phyloP scores from a whole-genome alignment of 2,888 invertebrate genomes.

The Drosophila atroscutellata region DNA sequence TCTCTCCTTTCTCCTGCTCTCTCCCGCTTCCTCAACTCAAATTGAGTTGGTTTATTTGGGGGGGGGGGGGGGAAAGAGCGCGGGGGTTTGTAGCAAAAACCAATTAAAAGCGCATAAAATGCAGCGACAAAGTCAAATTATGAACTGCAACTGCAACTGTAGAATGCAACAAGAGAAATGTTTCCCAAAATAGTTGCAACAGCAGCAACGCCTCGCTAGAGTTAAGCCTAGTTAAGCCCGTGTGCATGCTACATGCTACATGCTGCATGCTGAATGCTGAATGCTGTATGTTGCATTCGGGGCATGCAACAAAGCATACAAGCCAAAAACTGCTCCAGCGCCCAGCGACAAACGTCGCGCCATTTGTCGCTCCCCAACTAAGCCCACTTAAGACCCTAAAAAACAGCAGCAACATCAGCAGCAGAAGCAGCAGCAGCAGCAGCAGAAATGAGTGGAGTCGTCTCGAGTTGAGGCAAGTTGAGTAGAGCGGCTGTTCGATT shows the following conservation, averaged over 20 bases:
- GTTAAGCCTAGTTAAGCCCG: slow-evolving; percentile 77
- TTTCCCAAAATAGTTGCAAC: slow-evolving; percentile 58
- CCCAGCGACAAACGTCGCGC: slow-evolving; percentile 60
- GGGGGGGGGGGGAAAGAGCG: background rate
- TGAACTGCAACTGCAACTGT: slow-evolving; percentile 53
- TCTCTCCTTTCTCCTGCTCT: background rate
- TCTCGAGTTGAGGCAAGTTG: slow-evolving; percentile 9
- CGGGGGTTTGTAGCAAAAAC: background rate
- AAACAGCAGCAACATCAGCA: slow-evolving; percentile 56
- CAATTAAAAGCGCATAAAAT: slow-evolving; percentile 66
- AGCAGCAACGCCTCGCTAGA: slow-evolving; percentile 52
- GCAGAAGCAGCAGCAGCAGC: slow-evolving; percentile 9
- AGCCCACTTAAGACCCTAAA: slow-evolving; percentile 83
- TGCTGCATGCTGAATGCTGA: slow-evolving; percentile 50
- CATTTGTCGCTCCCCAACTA: slow-evolving; percentile 79
- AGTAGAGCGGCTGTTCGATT: slow-evolving; percentile 72
- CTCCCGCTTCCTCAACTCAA: slow-evolving; percentile 29
- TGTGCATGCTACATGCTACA: slow-evolving; percentile 55
- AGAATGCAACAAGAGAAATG: slow-evolving; percentile 30
- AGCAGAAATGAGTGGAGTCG: slow-evolving; percentile 14
- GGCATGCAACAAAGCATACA: slow-evolving; percentile 54
- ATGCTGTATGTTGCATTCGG: slow-evolving; percentile 52
- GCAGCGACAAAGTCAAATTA: slow-evolving; percentile 53
- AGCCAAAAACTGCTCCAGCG: slow-evolving; percentile 72
- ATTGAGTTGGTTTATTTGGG: slow-evolving; percentile 43